phyloP scores from a whole-genome alignment of 2,113 vertebrate species.

The Atherinomorus stipes region DNA sequence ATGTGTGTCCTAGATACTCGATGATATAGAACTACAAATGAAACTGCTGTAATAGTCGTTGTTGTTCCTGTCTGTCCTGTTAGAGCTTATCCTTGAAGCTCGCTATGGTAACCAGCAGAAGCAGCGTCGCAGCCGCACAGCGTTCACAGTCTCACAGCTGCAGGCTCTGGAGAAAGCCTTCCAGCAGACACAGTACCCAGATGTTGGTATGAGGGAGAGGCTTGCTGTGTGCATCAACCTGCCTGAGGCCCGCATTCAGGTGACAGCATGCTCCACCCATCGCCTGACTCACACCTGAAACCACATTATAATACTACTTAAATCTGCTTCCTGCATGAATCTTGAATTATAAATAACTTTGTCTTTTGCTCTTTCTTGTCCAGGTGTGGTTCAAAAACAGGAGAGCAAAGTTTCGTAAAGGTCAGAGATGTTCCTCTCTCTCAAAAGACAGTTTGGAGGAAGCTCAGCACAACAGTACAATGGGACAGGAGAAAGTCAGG shows the following conservation, averaged over 20 bases:
- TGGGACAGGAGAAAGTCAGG: constrained; percentile 36
- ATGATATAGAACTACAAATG: background rate
- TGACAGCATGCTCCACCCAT: constrained; percentile 41
- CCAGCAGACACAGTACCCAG: constrained; percentile 85
- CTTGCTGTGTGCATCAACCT: constrained; percentile 85
- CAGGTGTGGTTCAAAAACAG: constrained; percentile 91
- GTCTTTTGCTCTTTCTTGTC: background rate
- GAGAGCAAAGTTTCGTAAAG: constrained; percentile 87
- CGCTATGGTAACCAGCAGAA: constrained; percentile 84
- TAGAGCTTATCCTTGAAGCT: constrained; percentile 84
- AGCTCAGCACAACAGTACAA: background rate
- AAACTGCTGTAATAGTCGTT: background rate
- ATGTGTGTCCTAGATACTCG: no score
- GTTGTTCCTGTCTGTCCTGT: background rate
- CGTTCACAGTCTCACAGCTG: constrained; percentile 84
- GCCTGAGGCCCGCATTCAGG: constrained; percentile 87
- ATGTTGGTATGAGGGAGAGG: constrained; percentile 84
- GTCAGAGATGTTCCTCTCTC: constrained; percentile 70
- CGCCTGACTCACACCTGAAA: constrained; percentile 1
- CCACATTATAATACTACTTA: background rate
- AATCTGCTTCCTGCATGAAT: no score
- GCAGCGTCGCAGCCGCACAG: constrained; percentile 83
- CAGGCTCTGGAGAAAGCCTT: constrained; percentile 86
- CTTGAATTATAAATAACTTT: background rate
- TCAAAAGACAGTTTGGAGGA: constrained; percentile 58